phyloP scores from a whole-genome alignment of 2,888 invertebrate species.

The Clostera curtula region DNA sequence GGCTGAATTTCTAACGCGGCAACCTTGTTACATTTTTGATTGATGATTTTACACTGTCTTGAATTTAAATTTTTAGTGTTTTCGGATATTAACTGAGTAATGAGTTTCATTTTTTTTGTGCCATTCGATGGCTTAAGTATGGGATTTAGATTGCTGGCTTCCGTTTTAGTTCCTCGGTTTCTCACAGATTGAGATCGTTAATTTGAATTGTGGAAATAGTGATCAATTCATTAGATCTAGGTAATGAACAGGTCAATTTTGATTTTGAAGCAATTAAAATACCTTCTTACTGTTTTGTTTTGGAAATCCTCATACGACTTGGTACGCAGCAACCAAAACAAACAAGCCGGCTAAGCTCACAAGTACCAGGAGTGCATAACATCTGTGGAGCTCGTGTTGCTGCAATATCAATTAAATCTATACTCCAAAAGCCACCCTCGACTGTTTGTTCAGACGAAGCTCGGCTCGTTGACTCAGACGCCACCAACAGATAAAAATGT shows the following conservation, averaged over 20 bases:
- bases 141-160: conserved; percentile 9
- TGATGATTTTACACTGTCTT: conserved; percentile 36
- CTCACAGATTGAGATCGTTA: conserved; percentile 5
- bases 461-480: conserved; percentile 46
- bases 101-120: conserved; percentile 6
- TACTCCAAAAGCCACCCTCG: conserved; percentile 47
- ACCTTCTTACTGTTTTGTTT: too few relatives aligned
- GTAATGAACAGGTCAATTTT: too few relatives aligned
- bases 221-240: too few relatives aligned
- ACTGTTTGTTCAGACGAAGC: conserved; percentile 50
- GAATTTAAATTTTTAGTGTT: conserved; percentile 29
- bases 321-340: conserved; percentile 8
- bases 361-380: conserved; percentile 35
- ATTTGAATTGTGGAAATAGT: background rate
- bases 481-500: conserved; percentile 62
- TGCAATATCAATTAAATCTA: conserved; percentile 59
- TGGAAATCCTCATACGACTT: too few relatives aligned
- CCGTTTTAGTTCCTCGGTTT: conserved; percentile 7
- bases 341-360: conserved; percentile 10
- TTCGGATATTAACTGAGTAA: conserved; percentile 16
- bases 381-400: conserved; percentile 32
- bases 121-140: conserved; percentile 2
- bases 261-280: too few relatives aligned
- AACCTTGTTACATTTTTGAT: conserved; percentile 41
- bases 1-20: conserved; percentile 32